Conservation (phyloP, 2,888 invertebrate genomes). For the Eupithecia insigniata region DNA sequence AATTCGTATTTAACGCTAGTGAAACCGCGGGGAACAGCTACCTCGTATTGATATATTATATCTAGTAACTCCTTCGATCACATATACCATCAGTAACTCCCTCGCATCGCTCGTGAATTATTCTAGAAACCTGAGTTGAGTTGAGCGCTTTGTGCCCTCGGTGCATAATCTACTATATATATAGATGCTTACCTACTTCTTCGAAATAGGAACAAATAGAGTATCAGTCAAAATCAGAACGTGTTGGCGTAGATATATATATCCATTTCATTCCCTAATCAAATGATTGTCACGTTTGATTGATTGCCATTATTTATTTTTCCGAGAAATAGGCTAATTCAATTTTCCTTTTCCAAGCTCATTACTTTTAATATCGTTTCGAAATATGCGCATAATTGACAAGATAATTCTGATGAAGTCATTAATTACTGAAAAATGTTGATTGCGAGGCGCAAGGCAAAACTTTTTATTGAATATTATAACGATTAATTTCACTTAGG, state of each 20-base stretch:
- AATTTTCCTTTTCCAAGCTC: constrained; percentile 3
- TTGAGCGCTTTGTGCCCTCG: too few species aligned
- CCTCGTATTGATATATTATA: too few species aligned
- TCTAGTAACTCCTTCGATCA: too few species aligned
- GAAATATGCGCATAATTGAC: constrained; percentile 3
- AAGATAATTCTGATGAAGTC: constrained; percentile 6
- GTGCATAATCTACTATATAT: too few species aligned
- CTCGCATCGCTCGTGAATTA: too few species aligned
- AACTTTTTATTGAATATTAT: constrained; percentile 4
- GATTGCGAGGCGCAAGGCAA: background rate
- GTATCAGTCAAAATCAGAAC: too few species aligned
- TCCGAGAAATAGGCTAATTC: background rate
- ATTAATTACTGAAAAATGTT: constrained; percentile 4
- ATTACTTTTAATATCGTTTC: background rate
- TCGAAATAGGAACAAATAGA: too few species aligned
- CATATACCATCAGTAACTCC: too few species aligned
- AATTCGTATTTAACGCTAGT: too few species aligned
- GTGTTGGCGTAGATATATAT: background rate
- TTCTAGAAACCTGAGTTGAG: too few species aligned
- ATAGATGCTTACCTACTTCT: too few species aligned
- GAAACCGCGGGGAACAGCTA: too few species aligned
- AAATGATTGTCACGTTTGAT: constrained; percentile 7
- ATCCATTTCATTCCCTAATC: background rate
- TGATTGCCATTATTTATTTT: constrained; percentile 1
- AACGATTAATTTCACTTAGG: background rate